These are phyloP conservation scores for Mayetiola destructor DNA, from an alignment of 2,888 invertebrate genomes.

Conservation along the genomic window DNA sequence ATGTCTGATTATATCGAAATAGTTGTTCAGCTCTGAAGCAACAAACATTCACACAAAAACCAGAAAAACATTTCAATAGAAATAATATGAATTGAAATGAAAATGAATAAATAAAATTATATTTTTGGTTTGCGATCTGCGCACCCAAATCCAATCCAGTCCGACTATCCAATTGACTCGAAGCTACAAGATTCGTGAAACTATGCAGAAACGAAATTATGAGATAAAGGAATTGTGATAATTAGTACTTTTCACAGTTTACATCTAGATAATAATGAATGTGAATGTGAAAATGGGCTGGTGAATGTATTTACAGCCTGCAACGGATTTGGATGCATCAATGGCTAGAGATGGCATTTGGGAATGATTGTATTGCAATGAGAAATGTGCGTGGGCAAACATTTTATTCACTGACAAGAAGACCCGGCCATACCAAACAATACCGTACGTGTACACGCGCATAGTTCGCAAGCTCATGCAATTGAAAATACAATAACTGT, in stretches of 20 bases:
- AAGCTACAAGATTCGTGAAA: no score
- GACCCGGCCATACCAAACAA: no score
- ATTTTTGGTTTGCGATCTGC: no score
- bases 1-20: no score
- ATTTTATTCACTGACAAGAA: background rate
- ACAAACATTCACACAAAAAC: no score
- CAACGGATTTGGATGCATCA: background rate
- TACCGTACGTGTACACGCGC: background rate
- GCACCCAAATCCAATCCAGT: no score
- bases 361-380: background rate
- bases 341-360: background rate
- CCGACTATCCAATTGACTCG: no score
- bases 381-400: constrained; percentile 1
- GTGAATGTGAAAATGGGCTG: no score
- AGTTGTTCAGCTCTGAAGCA: no score
- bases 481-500: background rate
- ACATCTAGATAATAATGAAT: background rate
- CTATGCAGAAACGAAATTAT: background rate
- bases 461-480: background rate
- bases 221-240: constrained; percentile 3
- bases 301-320: constrained; percentile 5
- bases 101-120: no score
- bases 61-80: no score
- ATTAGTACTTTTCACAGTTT: constrained; percentile 5
- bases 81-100: no score